Conservation (phyloP, 2,113 vertebrate species). For the Thalassoma bifasciatum region DNA sequence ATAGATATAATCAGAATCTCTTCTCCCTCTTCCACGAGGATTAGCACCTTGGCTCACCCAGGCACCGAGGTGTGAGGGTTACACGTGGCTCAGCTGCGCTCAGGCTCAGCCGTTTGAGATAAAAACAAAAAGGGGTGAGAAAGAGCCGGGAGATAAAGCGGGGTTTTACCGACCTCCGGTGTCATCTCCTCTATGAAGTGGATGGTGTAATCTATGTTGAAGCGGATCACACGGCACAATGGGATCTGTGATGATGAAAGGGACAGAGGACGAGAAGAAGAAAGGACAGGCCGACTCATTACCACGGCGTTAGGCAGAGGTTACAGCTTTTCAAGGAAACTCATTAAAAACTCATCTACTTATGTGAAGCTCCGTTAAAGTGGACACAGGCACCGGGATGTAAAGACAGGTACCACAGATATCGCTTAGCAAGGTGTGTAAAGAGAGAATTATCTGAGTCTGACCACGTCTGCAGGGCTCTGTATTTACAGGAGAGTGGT, state of each 20-base stretch:
- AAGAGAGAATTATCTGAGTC: no score
- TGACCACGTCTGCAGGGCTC: no score
- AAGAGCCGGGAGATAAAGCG: slow-evolving; percentile 53
- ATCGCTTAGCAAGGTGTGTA: no score
- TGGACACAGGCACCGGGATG: background rate
- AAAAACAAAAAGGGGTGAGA: slow-evolving; percentile 63
- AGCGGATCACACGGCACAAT: slow-evolving; percentile 97
- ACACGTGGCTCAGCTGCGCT: slow-evolving; percentile 57
- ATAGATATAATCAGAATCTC: slow-evolving; percentile 52
- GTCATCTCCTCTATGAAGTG: slow-evolving; percentile 99
- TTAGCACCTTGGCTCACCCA: slow-evolving; percentile 59
- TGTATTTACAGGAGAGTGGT: no score
- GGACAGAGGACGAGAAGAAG: slow-evolving; percentile 47
- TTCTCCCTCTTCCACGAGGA: slow-evolving; percentile 56
- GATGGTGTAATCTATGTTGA: slow-evolving; percentile 99
- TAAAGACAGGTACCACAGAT: background rate
- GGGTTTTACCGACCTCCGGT: slow-evolving; percentile 91
- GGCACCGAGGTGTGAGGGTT: slow-evolving; percentile 51
- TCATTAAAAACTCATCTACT: slow-evolving; percentile 67
- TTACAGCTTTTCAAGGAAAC: slow-evolving; percentile 73
- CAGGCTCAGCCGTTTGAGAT: slow-evolving; percentile 54
- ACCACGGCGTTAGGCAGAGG: slow-evolving; percentile 62
- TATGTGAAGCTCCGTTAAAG: background rate
- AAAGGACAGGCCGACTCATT: slow-evolving; percentile 60
- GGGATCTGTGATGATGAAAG: slow-evolving; percentile 89